Evolutionary conservation across 2,888 invertebrate genomes (phyloP), one percentile per base, ranked within the genome.

Genomic region (Polydrusus cervinus): DNA sequence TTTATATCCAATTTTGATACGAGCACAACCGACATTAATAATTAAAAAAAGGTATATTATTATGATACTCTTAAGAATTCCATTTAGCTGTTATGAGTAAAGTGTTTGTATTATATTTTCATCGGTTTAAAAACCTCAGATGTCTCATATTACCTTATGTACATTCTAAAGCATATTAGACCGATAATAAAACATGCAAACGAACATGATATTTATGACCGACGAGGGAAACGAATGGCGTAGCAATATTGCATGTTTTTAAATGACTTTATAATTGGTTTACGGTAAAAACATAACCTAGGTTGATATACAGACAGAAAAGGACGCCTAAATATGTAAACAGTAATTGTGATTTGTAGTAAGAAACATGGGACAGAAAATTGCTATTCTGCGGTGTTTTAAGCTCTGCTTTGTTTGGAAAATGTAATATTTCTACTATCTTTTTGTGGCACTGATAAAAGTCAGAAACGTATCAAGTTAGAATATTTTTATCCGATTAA

Each of bases 171-270:
- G 61, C 55, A 38, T 40, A 68, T 68, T 53, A 68, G 43, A 68
- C 53, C 16, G 45, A 74, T 74, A 70, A 69, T 74, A 74, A 55
- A 57, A 55, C 47, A 64, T 57, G 69, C 64, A 70, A 60, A 62
- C 74, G 40, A 74, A 40, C 47, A 16, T 8, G 57, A 57, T 68
- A 74, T 74, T 74, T 74, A 74, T 60, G 55, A 69, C 64, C 70
- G 65, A 16, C 38, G n/a, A 47, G 69, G 49, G 49, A 57, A 69
- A 65, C 49, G 57, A 70, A 74, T 49, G 64, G 65, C 69, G 74
- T 53, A 74, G 74, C 69, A 57, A 74, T 74, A 74, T 65, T 69
- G 69, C 74, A 70, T 64, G 70, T 74, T 74, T 70, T 74, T 69
- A 65, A 74, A 74, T 69, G 49, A 69, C 69, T 70, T 65, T 69